Evolutionary conservation across 2,888 invertebrate species (phyloP).

Genomic region (Drosophila mulleri): DNA sequence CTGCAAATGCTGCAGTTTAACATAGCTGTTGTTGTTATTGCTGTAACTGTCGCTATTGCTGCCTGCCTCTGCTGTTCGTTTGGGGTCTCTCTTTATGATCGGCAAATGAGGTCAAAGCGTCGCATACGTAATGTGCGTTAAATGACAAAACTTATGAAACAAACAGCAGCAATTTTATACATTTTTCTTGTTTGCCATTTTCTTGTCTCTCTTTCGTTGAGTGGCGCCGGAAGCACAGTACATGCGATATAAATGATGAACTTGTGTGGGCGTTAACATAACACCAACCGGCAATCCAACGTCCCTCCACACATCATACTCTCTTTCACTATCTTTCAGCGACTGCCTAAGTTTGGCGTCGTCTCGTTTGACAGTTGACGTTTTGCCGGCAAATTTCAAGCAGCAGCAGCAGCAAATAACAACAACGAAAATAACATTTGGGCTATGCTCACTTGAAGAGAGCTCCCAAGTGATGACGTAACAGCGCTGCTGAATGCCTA

Average conservation of each 20-base stretch:
- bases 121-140: slow-evolving; percentile 71
- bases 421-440: background rate
- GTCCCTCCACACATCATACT: background rate
- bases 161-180: slow-evolving; percentile 20
- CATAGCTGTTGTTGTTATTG: background rate
- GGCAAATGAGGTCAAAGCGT: slow-evolving; percentile 72
- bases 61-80: slow-evolving; percentile 12
- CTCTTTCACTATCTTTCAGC: background rate
- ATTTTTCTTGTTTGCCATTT: slow-evolving; percentile 19
- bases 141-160: slow-evolving; percentile 64
- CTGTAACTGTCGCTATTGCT: background rate
- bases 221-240: slow-evolving; percentile 76
- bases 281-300: background rate
- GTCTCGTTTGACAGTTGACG: slow-evolving; percentile 70
- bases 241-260: slow-evolving; percentile 65
- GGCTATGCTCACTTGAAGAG: slow-evolving; percentile 40
- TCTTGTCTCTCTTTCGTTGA: slow-evolving; percentile 18
- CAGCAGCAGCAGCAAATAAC: slow-evolving; percentile 18
- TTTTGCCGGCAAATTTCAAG: slow-evolving; percentile 70
- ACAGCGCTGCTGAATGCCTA: slow-evolving; percentile 49
- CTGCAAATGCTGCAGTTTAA: slow-evolving; percentile 27
- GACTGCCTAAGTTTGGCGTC: slow-evolving; percentile 53
- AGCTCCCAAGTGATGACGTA: slow-evolving; percentile 62
- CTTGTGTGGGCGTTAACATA: slow-evolving; percentile 45
- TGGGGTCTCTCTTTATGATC: slow-evolving; percentile 47